Evolutionary conservation across 2,797 vertebrate genomes (phyloP), one percentile per base, ranked within the genome.

Genomic region (Siniperca obscura): DNA sequence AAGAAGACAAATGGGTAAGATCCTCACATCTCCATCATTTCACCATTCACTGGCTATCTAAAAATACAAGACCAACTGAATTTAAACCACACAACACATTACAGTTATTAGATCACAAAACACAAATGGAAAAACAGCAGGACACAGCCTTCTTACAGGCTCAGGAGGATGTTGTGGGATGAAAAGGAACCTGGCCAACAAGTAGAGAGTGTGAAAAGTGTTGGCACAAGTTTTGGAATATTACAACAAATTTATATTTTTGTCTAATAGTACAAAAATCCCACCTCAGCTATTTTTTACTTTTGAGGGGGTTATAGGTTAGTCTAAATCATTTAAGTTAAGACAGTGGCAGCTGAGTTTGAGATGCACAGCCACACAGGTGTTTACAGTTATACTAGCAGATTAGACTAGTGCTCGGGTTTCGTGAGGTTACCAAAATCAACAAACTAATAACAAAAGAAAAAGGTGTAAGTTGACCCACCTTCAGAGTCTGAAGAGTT

Each of bases 21-120:
- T 72, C 70, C 56, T 50, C 30, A 21, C 9, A 78, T 53, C 21
- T 22, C n/a, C 27, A 42, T 76, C 30, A 66, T 48, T 65, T 62
- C 34, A 57, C 36, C 44, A 52, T 65, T 62, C 34, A 57, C 36
- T 48, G 60, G 64, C 5, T 27, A 6, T 65, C 70, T 66, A 14
- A 13, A 78, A 74, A 82, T 48, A 78, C 19, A 78, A 78, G 4
- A 69, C 8, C 11, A 76, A 61, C 8, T 56, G 0, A 60, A 70
- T 70, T 79, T 59, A 76, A 65, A 70, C 21, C 2, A 42, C 46
- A 50, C 17, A 66, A 38, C 19, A 46, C n/a, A 61, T 44, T 27
- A 34, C 4, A 57, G 40, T 36, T 22, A 48, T 46, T 67, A 22
- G 5, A 34, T 62, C 36, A 9, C 13, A 70, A 66, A 67, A 70